Base-by-base conservation (phyloP, 2,113 vertebrate species). In the Prunella himalayana region DNA sequence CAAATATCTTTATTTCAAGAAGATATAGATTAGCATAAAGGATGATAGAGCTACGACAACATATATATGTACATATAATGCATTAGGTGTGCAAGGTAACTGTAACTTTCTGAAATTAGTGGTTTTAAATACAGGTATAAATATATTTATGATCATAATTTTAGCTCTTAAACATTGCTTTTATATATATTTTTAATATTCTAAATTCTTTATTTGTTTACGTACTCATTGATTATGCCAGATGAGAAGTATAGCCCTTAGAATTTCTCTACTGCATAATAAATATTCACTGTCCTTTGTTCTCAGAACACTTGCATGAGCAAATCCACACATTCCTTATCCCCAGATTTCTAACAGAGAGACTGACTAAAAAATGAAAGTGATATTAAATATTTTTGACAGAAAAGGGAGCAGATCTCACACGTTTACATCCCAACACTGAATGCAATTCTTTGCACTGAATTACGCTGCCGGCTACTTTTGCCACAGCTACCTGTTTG, bases 1-100 rank as follows among this genome's bases (percentile, higher is more conserved):
- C 86, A 94, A 96, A 96, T 95, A 96, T 95, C 94, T 97, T 39
- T 87, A 96, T 97, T 96, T 96, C 85, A 84, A 81, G 56, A 82
- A 75, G 82, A 91, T 31, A 64, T 64, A 91, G 90, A 88, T 92
- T 88, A 94, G 18, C 70, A 80, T 89, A 49, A 88, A 72, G 57
- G 59, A 16, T 33, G 54, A 15, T 33, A 75, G 59, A 92, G 39
- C 7, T 21, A 86, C 30, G 50, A 54, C 6, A 71, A 39, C 16
- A 65, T 65, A 7, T 42, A 25, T 73, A 42, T 84, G 22, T 22
- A 35, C 15, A 31, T 68, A 86, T 35, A 82, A 56, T 41, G 27
- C 6, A 50, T 69, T 76, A 50, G 31, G 35, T 69, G 39, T n/a
- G 24, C 71, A 60, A 82, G 30, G 24, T 83, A 88, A 82, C 44